A percentile compares a stretch with the other conserved stretches of the same genome.
Conservation (phyloP, 2,888 invertebrate species). For the Cataglyphis albicans region DNA sequence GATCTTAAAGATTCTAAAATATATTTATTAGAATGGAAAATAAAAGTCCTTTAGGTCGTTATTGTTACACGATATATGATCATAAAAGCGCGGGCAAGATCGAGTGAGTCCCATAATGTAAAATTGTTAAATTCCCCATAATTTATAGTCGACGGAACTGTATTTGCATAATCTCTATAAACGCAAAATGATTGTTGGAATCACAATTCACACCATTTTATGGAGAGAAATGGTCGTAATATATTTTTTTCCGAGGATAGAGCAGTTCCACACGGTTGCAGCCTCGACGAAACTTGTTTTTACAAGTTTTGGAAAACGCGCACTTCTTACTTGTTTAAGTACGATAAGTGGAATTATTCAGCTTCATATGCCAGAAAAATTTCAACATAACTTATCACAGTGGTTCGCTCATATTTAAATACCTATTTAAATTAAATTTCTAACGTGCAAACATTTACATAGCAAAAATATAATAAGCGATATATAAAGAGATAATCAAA, state of each 20-base stretch:
- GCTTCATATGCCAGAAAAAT: not conserved
- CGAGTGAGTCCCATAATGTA: constrained; percentile 41
- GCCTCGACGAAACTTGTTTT: constrained; percentile 38
- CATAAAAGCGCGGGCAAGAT: constrained; percentile 35
- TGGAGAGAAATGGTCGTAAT: constrained; percentile 50
- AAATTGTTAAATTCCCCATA: constrained; percentile 48
- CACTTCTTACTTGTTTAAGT: constrained; percentile 24
- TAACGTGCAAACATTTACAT: not conserved
- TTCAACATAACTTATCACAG: constrained; percentile 24
- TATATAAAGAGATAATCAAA: not conserved
- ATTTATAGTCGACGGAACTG: constrained; percentile 31
- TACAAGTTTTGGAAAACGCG: constrained; percentile 38
- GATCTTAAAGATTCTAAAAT: not conserved
- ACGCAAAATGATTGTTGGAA: constrained; percentile 46
- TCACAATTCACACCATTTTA: constrained; percentile 53
- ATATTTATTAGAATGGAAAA: not conserved
- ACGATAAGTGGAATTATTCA: constrained; percentile 36
- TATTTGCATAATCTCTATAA: constrained; percentile 56
- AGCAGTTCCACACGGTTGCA: not conserved
- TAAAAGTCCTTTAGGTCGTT: constrained; percentile 28
- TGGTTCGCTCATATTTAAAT: not conserved
- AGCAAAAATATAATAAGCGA: not conserved
- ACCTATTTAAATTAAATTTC: not conserved
- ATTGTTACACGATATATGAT: constrained; percentile 33
- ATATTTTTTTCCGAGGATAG: constrained; percentile 39